phyloP scores from a whole-genome alignment of 2,113 vertebrate genomes.

The Brachypodius melanocephalos region DNA sequence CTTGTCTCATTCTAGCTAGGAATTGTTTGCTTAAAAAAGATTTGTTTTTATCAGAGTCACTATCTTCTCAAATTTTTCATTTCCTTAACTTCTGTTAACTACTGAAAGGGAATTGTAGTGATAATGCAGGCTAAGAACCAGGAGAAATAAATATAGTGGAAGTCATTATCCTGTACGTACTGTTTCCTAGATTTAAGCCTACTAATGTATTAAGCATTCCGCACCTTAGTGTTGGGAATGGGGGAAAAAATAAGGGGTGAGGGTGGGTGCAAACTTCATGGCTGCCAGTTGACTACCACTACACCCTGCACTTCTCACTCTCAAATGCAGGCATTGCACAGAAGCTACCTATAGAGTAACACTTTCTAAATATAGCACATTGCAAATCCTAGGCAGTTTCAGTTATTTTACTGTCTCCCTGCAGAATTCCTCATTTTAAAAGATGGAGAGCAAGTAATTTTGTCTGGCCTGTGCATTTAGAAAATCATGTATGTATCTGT shows the following conservation, averaged over 20 bases:
- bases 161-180: not conserved
- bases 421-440: not conserved
- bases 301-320: not conserved
- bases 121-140: not conserved
- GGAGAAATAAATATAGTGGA: not conserved
- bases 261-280: fast-evolving
- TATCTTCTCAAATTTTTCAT: not conserved
- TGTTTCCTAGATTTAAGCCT: not conserved
- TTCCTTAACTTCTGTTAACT: not conserved
- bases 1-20: not conserved
- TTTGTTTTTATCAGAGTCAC: not conserved
- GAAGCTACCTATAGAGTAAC: not conserved
- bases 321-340: not conserved
- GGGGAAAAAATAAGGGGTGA: not conserved
- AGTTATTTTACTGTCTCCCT: not conserved
- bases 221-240: not conserved
- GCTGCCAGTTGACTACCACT: not conserved
- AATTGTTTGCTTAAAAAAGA: not conserved
- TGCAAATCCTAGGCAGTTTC: not conserved
- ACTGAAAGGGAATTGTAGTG: not conserved
- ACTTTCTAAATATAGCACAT: not conserved
- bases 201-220: not conserved
- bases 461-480: not conserved
- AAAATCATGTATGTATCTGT: not conserved
- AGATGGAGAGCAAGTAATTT: not conserved